Evolutionary conservation across 2,113 vertebrate genomes (phyloP).

Genomic region (Malurus cyaneus): DNA sequence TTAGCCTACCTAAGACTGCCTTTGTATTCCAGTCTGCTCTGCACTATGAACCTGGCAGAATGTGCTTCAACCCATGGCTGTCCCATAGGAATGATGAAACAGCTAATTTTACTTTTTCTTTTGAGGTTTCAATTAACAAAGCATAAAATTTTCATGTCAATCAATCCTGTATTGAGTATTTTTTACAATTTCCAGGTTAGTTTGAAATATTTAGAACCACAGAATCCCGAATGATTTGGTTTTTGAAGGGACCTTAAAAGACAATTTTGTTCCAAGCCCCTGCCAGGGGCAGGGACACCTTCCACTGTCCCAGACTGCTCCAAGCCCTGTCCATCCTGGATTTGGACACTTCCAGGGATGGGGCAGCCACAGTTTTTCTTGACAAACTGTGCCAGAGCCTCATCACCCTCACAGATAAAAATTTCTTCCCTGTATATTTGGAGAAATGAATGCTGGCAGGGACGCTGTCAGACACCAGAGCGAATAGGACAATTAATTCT

Average conservation of each 20-base stretch:
- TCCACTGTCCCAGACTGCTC: not conserved
- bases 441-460: not conserved
- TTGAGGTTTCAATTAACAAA: not conserved
- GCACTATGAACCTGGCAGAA: not conserved
- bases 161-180: not conserved
- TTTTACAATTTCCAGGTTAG: not conserved
- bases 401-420: not conserved
- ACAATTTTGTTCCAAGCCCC: not conserved
- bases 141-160: not conserved
- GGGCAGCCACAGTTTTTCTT: not conserved
- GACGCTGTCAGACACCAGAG: not conserved
- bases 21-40: not conserved
- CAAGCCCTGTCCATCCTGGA: accelerated
- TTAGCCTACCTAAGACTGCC: not conserved
- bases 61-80: not conserved
- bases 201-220: not conserved
- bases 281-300: not conserved
- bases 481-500: not conserved
- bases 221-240: not conserved
- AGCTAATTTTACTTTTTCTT: not conserved
- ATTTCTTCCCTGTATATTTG: not conserved
- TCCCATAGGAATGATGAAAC: not conserved
- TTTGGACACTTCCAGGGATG: not conserved
- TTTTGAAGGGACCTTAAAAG: not conserved
- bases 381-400: not conserved